Conservation (phyloP, 2,797 vertebrate species). For the Coranthus polyacanthus region DNA sequence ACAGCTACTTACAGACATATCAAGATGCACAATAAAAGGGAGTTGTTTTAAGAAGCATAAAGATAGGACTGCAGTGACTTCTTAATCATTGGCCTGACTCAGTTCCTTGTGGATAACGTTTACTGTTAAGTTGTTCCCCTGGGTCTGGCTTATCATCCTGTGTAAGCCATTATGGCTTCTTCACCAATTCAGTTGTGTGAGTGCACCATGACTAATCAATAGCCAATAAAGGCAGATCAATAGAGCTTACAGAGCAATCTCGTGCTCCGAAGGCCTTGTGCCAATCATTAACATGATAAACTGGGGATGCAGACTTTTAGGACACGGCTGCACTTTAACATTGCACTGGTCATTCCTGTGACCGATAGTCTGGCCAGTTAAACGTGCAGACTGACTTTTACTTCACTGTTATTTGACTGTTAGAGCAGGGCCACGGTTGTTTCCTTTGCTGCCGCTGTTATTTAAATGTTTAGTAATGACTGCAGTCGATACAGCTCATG, state of each 20-base stretch:
- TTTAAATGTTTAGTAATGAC: conserved; percentile 35
- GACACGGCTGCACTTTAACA: neutral
- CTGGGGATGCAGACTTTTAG: conserved; percentile 22
- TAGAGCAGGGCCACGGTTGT: neutral
- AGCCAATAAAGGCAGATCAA: conserved; percentile 68
- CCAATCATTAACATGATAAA: conserved; percentile 29
- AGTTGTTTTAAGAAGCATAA: neutral
- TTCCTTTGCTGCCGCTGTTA: conserved; percentile 1
- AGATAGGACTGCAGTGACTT: neutral
- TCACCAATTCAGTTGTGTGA: conserved; percentile 39
- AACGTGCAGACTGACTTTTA: conserved; percentile 7
- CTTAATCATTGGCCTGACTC: conserved; percentile 18
- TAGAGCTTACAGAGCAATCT: conserved; percentile 67
- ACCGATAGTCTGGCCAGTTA: neutral
- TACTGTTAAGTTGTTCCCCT: conserved; percentile 23
- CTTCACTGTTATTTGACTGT: conserved; percentile 3
- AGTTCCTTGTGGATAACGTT: conserved; percentile 26
- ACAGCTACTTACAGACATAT: neutral
- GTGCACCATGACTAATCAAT: conserved; percentile 59
- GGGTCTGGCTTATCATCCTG: conserved; percentile 20
- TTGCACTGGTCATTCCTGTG: neutral
- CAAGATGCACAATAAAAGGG: neutral
- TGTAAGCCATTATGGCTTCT: conserved; percentile 47
- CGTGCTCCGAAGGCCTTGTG: conserved; percentile 18
- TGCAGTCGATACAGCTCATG: conserved; percentile 34